Base-by-base conservation (phyloP, 2,888 invertebrate species). In the Eupithecia dodoneata region DNA sequence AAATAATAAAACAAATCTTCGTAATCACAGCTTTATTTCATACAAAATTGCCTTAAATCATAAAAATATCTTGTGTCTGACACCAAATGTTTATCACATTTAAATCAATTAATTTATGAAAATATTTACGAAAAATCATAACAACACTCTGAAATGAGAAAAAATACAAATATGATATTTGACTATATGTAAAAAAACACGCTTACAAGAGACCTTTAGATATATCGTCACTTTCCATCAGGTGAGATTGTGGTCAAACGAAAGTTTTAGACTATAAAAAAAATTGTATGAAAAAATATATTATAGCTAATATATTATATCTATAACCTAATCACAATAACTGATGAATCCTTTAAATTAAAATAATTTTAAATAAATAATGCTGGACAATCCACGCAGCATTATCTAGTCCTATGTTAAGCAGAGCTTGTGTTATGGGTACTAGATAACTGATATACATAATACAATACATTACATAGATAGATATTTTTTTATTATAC, bases 1-100 rank as follows among this genome's bases (percentile, higher is more conserved):
- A n/a, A 66, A 66, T 30, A 69, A 69, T 73, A 77, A 82, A 81
- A 82, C 72, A 76, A 74, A 66, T 74, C 41, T 41, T 74, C 69
- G 73, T 81, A 86, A 89, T 89, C 87, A 90, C 89, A 91, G 88
- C 87, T 91, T 90, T 88, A 88, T 89, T 92, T 88, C 82, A 81
- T 86, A 83, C 65, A 77, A 82, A 84, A 84, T 83, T 81, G 81
- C 81, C 71, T 80, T 74, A 80, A 82, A 82, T 82, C 66, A 80
- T 78, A 75, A 76, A 78, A 76, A 78, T 72, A 77, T 72, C 15
- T 76, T 80, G 79, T 81, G 77, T 76, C 44, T 4, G 66, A 82
- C 79, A 81, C 78, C 59, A 42, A 30, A 73, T 76, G 63, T 73
- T 55, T 78, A 78, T 72, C 77, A 78, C 73, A 73, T 74, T 75